Base-by-base conservation (phyloP, 2,797 vertebrate genomes). In the Salarias fasciatus region DNA sequence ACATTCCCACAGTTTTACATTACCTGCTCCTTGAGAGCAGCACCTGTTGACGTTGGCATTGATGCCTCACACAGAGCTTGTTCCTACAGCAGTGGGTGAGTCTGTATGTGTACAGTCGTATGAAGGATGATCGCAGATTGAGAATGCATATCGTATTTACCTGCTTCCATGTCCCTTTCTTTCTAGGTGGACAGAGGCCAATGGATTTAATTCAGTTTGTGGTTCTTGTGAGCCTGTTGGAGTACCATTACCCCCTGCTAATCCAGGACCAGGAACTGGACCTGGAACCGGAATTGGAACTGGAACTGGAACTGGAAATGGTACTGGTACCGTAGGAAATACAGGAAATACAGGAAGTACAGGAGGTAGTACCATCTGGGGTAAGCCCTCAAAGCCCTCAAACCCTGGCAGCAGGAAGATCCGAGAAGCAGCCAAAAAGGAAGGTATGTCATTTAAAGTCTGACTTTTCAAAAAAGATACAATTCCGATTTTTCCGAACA, bases 11-110 rank as follows among this genome's bases (percentile, higher is more conserved):
- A 93, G 92, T 15, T 92, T 44, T 92, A 90, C 64, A 80, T 93
- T 41, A 85, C 91, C 41, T 94, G 93, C 50, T 13, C 82, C n/a
- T 46, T 94, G 75, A 85, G 49, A 69, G 92, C 88, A 62, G 77
- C 81, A 24, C 57, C 79, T 11, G 3, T 72, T 14, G 9, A 52
- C 2, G 0, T 29, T 12, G 0, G 0, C 5, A 33, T 84, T 13
- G 77, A 85, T 30, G 0, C 0, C 15, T 35, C 40, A 2, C 54
- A 91, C 18, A 91, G 89, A 81, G 88, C 93, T 67, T 94, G 93
- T 42, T 91, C 88, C 33, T 93, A 72, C 43, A 4, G 11, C 0
- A 59, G 28, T 18, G 59, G 82, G 89, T 91, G 59, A 82, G 85
- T 82, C 10, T 72, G 5, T 0, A 0, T 36, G n/a, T 41, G 8